Evolutionary conservation across 2,797 vertebrate species (phyloP).

Genomic region (Melanotaenia nigrans): DNA sequence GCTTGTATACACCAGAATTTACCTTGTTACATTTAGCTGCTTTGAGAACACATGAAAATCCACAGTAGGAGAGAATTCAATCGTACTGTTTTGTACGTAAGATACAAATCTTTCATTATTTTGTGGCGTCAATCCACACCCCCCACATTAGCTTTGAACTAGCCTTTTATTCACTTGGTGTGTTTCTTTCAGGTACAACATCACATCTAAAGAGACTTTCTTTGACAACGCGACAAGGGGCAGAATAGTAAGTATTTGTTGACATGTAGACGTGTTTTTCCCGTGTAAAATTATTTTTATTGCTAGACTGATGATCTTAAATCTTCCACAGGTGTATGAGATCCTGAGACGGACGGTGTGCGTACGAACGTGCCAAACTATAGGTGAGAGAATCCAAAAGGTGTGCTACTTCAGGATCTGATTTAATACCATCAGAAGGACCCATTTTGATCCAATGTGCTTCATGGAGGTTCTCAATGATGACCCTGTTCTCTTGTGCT

Average conservation of each 20-base stretch:
- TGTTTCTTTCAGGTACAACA: conserved; percentile 88
- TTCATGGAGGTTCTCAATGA: neutral
- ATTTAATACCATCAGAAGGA: neutral
- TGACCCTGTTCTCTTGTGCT: conserved; percentile 7
- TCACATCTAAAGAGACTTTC: conserved; percentile 94
- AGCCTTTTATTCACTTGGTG: neutral
- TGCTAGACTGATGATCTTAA: conserved; percentile 19
- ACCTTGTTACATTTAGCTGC: too few species aligned
- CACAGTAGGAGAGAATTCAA: too few species aligned
- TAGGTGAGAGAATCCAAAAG: conserved; percentile 83
- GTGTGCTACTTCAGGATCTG: neutral
- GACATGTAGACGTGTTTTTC: neutral
- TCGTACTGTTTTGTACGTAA: too few species aligned
- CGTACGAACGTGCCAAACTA: conserved; percentile 87
- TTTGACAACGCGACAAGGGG: conserved; percentile 96
- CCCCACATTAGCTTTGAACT: neutral
- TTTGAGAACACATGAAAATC: too few species aligned
- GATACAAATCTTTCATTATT: too few species aligned
- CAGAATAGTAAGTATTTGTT: conserved; percentile 89
- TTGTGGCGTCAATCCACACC: neutral
- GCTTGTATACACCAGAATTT: too few species aligned
- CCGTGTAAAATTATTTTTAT: neutral
- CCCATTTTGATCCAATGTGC: neutral
- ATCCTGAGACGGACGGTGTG: conserved; percentile 94
- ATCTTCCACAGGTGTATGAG: conserved; percentile 89